A percentile compares a stretch with the other conserved stretches of the same genome.
Evolutionary conservation across 2,797 vertebrate genomes (phyloP).

Genomic region (Tympanoctomys barrerae): DNA sequence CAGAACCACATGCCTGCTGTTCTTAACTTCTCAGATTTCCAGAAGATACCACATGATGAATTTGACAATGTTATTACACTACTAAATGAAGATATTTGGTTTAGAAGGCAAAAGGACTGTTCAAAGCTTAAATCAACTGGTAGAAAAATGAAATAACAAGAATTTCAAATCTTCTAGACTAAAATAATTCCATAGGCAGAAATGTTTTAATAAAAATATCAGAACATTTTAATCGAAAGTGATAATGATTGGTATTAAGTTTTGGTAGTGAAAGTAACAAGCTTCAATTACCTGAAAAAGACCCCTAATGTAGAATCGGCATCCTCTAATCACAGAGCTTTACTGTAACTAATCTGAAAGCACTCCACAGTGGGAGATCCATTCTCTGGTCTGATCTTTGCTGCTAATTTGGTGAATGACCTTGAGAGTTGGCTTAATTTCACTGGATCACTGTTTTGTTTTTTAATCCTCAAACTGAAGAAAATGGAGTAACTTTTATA

Average conservation of each 20-base stretch:
- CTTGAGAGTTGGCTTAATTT: constrained; percentile 34
- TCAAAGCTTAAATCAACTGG: constrained; percentile 46
- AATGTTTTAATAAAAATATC: constrained; percentile 50
- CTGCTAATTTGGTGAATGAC: background rate
- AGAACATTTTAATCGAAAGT: constrained; percentile 29
- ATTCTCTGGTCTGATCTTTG: background rate
- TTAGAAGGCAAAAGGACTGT: constrained; percentile 39
- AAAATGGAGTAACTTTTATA: constrained; percentile 31
- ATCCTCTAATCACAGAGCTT: background rate
- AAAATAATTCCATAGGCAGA: constrained; percentile 18
- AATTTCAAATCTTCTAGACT: constrained; percentile 40
- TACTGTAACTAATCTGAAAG: background rate
- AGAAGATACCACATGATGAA: constrained; percentile 43
- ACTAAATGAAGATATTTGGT: constrained; percentile 23
- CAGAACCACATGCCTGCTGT: constrained; percentile 15
- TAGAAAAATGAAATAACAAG: constrained; percentile 43
- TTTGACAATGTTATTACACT: constrained; percentile 14
- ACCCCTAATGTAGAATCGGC: background rate
- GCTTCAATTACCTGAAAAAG: constrained; percentile 29
- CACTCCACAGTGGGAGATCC: background rate
- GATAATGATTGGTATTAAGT: constrained; percentile 6
- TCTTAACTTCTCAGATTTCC: constrained; percentile 35
- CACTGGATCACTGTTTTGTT: constrained; percentile 1
- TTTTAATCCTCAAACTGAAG: background rate
- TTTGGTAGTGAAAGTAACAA: constrained; percentile 48